Base-by-base conservation (phyloP, 2,113 vertebrate genomes). In the Rhea americana region DNA sequence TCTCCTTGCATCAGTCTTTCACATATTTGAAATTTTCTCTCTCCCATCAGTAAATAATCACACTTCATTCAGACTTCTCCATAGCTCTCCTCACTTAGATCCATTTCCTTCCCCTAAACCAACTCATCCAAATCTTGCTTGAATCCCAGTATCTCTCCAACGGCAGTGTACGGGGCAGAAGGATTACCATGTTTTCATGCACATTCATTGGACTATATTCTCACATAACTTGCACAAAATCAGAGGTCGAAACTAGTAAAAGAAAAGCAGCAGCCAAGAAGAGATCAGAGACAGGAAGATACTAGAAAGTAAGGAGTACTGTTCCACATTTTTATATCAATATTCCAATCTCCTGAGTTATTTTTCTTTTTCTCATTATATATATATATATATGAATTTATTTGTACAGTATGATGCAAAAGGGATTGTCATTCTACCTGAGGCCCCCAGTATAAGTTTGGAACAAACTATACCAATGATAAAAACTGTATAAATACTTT, bases 201-300 rank as follows among this genome's bases (percentile, higher is more conserved):
- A 47, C 28, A 35, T 77, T 53, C 53, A 21, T 13, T 43, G 2
- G 0, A 70, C 6, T 19, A 58, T 16, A 71, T 62, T 41, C 41
- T 91, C 41, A 61, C 11, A 43, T 4, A 85, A 70, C 30, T 61
- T n/a, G 68, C 43, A 75, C 24, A 78, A 91, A 81, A 86, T 20
- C 7, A 71, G n/a, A 74, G 20, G 22, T 0, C 12, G 16, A 93
- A 90, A 83, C 15, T 18, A 11, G 1, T 4, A 3, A 84, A 30
- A 74, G 22, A 53, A 70, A 73, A 35, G 2, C 2, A 75, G 13
- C 3, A 41, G 2, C 2, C 16, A 20, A 47, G 3, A 0, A 18
- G 30, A 75, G 8, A 85, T 25, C 35, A 76, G 25, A 47, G 7
- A 59, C 19, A 37, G 7, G 32, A 48, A 88, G 32, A 75, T 35